Base-by-base conservation (phyloP, 2,113 vertebrate species). In the Corythoichthys intestinalis region DNA sequence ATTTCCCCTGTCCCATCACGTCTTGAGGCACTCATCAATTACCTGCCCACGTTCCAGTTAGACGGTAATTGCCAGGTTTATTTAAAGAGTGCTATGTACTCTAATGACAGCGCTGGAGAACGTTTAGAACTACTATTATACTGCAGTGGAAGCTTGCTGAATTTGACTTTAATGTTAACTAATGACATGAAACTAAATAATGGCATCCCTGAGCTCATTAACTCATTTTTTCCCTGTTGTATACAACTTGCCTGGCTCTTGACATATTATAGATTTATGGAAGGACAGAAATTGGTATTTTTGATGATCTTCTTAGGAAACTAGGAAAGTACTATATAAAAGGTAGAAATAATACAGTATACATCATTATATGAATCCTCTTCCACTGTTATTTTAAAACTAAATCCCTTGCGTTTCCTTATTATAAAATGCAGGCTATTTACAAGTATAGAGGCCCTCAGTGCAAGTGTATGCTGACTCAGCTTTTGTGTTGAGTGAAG, bases 401-500 rank as follows among this genome's bases (percentile, higher is more conserved):
- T 12, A 63, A 14, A 7, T 44, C n/a, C 20, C 12, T 44, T 41
- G 15, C 20, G 38, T n/a, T 44, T 20, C 35, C 59, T 61, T n/a
- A 37, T 58, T 37, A 37, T 37, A 13, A 11, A 13, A 35, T 57
- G 54, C 11, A 35, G 54, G 11, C 28, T 28, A 28, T 37, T 58
- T 58, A 13, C 54, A 58, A 58, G 56, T 37, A 15, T 6, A 35
- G 56, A 58, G 17, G 38, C 37, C 57, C 57, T 59, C 2, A 14
- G 57, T 59, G 12, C 6, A 1, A 47, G n/a, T 34, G 5, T 34
- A 47, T 47, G 60, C 20, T 34, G 44, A 12, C 56, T 58, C 54
- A 63, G 54, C 38, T n/a, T 41, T 62, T 3, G 46, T 85, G 87
- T 86, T 65, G 82, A 86, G 69, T 71, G 56, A 78, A 46, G 49